A percentile compares a stretch with the other conserved stretches of the same genome.
Evolutionary conservation across 2,113 vertebrate genomes (phyloP).

Genomic region (Prunella himalayana): DNA sequence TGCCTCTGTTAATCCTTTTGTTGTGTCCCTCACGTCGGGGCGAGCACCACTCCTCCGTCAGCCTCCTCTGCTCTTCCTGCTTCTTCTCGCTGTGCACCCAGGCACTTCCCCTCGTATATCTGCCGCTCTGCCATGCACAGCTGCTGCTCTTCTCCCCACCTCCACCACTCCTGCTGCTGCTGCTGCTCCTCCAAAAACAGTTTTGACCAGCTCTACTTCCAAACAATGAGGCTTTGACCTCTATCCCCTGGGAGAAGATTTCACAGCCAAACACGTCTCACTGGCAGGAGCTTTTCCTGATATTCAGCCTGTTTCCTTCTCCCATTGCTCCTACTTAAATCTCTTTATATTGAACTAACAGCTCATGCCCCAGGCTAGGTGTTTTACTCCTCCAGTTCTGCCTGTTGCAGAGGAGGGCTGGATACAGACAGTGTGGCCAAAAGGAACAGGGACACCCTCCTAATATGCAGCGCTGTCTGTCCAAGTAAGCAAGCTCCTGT

Average conservation of each 20-base stretch:
- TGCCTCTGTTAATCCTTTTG: neutral
- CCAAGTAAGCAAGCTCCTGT: neutral
- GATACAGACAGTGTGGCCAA: neutral
- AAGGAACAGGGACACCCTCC: neutral
- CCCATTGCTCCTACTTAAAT: constrained; percentile 52
- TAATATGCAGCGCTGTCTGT: neutral
- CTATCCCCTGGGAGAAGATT: constrained; percentile 67
- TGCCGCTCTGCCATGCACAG: neutral
- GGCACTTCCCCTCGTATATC: neutral
- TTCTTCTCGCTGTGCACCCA: neutral
- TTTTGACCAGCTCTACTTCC: constrained; percentile 52
- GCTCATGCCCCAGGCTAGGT: neutral
- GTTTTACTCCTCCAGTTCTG: neutral
- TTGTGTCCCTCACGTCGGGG: neutral
- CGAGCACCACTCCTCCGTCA: neutral
- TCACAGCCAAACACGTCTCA: constrained; percentile 67
- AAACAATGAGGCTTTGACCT: constrained; percentile 69
- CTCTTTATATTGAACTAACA: constrained; percentile 49
- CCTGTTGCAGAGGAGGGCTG: neutral
- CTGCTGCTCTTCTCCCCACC: constrained; percentile 19
- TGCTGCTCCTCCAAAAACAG: constrained; percentile 40
- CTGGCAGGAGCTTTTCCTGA: constrained; percentile 68
- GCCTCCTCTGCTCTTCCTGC: neutral
- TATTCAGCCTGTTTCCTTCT: constrained; percentile 66
- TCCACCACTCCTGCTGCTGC: constrained; percentile 40